Percentiles rank a stretch among this genome's conserved stretches.
These are phyloP conservation scores for Ormyrus thymus DNA, from an alignment of 2,888 invertebrate genomes.

Conservation along the genomic window DNA sequence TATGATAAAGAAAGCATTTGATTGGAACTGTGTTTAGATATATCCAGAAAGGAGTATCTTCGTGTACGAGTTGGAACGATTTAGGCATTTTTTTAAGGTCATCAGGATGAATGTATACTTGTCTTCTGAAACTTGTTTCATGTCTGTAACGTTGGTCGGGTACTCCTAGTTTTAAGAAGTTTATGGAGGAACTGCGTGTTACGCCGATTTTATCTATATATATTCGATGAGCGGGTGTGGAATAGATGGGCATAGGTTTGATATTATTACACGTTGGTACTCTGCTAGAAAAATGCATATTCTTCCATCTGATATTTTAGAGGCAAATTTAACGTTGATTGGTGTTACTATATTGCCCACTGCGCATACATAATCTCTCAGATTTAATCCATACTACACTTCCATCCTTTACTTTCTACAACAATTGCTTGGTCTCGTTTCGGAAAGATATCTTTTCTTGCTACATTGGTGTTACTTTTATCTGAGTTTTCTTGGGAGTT, in stretches of 20 bases:
- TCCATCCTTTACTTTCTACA: neutral
- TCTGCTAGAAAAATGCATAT: neutral
- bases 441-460: neutral
- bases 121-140: no score
- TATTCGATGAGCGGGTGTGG: slow-evolving; percentile 11
- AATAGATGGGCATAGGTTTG: slow-evolving; percentile 10
- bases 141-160: neutral
- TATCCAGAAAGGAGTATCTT: no score
- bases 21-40: no score
- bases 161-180: neutral
- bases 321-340: neutral
- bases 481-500: neutral
- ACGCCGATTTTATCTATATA: neutral
- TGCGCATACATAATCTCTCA: no score
- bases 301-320: neutral
- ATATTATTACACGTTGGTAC: neutral
- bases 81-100: no score
- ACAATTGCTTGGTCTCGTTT: neutral
- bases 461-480: neutral
- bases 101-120: no score
- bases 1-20: no score
- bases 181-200: neutral
- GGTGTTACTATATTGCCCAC: neutral
- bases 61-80: no score
- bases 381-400: neutral